Evolutionary conservation across 1,140 invertebrate species (phyloP), one percentile per base, ranked within the genome.

Genomic region (Spodoptera litura): DNA sequence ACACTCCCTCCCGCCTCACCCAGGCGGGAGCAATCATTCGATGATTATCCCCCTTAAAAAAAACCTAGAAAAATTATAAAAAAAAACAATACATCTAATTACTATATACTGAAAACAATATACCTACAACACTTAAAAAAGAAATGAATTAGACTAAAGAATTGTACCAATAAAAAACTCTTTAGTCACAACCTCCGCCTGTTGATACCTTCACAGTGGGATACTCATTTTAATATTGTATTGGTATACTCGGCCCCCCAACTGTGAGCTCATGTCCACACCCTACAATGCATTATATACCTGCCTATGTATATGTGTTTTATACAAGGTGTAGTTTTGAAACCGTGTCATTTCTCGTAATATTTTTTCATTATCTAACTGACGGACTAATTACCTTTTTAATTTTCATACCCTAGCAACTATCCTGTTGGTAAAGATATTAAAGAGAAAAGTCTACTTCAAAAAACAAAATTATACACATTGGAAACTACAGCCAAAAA

Each of bases 401-500:
- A 20, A 20, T 20, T 20, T 20, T 20, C 1, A 20, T 20, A 20
- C 20, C 20, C 20, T 20, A 1, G 20, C 20, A 20, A 20, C 20
- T 20, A 20, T 1, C 20, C 1, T 20, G 20, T 20, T 20, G 20
- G 20, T 20, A 8, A 44, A 44, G 38, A 44, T 10, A 44, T 44
- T 44, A 20, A 12, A 2, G 20, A 64, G 38, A 31, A 62, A 38
- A 66, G 15, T 66, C n/a, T 3, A 49, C 6, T 25, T n/a, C 62
- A 49, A 31, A 20, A 38, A 49, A 20, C 62, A 66, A 66, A 66
- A 66, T 66, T 66, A 66, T 49, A 66, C 10, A 11, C 38, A 49
- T 49, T 20, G 62, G 15, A 49, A 66, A 66, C 38, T 38, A 49
- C 38, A 66, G 38, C 4, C 6, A 44, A 44, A 66, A 66, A 66